Conservation (phyloP, 2,888 invertebrate genomes). For the Panzeria rudis region DNA sequence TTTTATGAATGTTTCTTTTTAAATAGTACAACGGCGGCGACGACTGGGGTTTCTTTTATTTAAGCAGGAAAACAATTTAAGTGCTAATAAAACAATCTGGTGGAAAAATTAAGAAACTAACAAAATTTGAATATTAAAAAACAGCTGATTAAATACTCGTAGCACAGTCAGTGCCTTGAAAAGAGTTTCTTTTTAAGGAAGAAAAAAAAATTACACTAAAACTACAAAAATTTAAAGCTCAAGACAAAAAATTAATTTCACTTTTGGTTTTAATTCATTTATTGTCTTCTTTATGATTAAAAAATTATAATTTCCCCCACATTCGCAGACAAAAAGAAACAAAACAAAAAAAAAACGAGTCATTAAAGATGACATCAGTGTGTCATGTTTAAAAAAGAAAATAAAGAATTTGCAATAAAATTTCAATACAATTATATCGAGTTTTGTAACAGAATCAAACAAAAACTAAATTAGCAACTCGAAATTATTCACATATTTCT, state of each 20-base stretch:
- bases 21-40: background rate
- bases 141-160: background rate
- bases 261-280: slow-evolving; percentile 8
- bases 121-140: background rate
- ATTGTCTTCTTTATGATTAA: background rate
- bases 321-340: background rate
- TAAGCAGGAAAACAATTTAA: background rate
- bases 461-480: background rate
- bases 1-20: slow-evolving; percentile 12
- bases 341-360: slow-evolving; percentile 3
- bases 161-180: too few species aligned
- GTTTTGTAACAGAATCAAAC: background rate
- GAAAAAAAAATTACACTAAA: background rate
- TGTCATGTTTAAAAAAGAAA: slow-evolving; percentile 19
- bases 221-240: background rate
- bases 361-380: slow-evolving; percentile 59
- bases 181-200: too few species aligned
- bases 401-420: slow-evolving; percentile 49
- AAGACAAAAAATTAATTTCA: background rate
- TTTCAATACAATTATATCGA: slow-evolving; percentile 17
- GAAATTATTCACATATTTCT: slow-evolving; percentile 7
- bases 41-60: background rate
- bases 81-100: background rate
- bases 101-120: background rate
- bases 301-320: slow-evolving; percentile 8